These are phyloP conservation scores for Mnemiopsis leidyi DNA, from an alignment of 37 sponge, comb jelly and placozoan genomes.

Conservation along the genomic window DNA sequence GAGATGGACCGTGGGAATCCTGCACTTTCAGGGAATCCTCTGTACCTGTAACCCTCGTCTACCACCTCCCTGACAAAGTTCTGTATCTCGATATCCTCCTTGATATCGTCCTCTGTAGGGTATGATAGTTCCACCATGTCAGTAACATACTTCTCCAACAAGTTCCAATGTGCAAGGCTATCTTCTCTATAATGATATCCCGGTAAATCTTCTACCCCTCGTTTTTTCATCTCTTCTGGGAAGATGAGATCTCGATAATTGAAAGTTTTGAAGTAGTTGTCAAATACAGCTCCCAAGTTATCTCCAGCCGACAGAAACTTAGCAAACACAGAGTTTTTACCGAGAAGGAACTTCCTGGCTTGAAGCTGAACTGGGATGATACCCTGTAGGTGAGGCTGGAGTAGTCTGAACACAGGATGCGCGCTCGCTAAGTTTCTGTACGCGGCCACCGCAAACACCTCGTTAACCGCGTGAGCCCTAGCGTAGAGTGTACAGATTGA, in stretches of 20 bases:
- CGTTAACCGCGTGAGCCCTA: background rate
- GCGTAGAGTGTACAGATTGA: constrained; percentile 30
- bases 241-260: background rate
- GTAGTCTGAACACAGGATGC: background rate
- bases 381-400: constrained; percentile 27
- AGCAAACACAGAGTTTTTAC: background rate
- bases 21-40: background rate
- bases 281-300: background rate
- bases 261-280: background rate
- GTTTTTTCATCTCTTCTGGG: background rate
- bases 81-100: background rate
- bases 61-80: constrained; percentile 14
- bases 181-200: constrained; percentile 3
- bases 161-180: background rate
- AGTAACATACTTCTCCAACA: background rate
- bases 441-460: constrained; percentile 40
- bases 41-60: background rate
- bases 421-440: background rate
- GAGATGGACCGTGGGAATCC: background rate
- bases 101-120: background rate
- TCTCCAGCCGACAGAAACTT: constrained; percentile 6
- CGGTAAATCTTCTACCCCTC: background rate
- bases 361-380: background rate
- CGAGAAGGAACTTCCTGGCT: background rate
- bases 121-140: constrained; percentile 22